A percentile compares a stretch with the other conserved stretches of the same genome.
phyloP scores from a whole-genome alignment of 2,888 invertebrate species.

The Autographa pulchrina region DNA sequence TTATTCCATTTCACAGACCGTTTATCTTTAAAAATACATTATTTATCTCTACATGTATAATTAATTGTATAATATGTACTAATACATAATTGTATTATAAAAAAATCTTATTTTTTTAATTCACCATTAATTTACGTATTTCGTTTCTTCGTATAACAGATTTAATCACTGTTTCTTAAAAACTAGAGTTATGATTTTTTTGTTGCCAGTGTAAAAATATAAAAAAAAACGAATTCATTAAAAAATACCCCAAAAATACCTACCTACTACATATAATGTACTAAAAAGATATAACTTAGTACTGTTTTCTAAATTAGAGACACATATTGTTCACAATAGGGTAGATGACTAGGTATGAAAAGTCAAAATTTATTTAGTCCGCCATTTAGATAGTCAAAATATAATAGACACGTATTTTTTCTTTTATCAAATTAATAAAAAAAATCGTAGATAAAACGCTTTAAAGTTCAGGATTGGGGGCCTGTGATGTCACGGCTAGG shows the following conservation, averaged over 20 bases:
- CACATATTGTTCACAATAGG: too few species aligned
- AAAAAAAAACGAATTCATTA: not conserved
- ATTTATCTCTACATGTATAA: slow-evolving; percentile 66
- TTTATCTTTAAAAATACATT: slow-evolving; percentile 73
- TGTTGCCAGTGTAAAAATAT: not conserved
- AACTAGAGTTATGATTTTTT: slow-evolving; percentile 29
- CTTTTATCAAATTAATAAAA: too few species aligned
- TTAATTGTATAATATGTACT: slow-evolving; percentile 63
- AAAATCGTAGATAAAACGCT: too few species aligned
- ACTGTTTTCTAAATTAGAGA: too few species aligned
- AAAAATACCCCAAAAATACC: not conserved
- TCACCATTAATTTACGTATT: slow-evolving; percentile 85
- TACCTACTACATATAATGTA: too few species aligned
- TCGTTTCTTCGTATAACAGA: slow-evolving; percentile 83
- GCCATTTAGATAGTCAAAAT: too few species aligned
- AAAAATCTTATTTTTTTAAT: slow-evolving; percentile 64
- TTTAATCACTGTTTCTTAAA: slow-evolving; percentile 65
- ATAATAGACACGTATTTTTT: too few species aligned
- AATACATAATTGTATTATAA: slow-evolving; percentile 60
- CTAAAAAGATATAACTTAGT: too few species aligned
- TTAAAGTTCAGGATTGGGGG: too few species aligned
- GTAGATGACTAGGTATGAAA: too few species aligned
- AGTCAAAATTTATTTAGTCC: too few species aligned
- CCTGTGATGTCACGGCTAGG: too few species aligned
- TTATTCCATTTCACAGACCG: slow-evolving; percentile 58